phyloP scores from a whole-genome alignment of 2,797 vertebrate genomes.

The Takifugu ocellatus region DNA sequence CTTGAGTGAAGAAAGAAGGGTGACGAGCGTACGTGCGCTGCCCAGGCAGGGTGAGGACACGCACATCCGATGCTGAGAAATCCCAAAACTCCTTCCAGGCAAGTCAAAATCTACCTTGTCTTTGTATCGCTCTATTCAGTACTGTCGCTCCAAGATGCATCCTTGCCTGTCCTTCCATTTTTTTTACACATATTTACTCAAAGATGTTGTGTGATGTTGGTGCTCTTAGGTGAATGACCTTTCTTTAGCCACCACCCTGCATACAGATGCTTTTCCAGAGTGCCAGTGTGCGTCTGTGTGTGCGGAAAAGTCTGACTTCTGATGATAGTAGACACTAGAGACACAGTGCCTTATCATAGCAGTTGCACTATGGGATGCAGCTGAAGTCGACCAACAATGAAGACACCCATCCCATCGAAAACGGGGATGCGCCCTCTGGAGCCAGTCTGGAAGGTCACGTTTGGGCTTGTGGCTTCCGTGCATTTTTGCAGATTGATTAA shows the following conservation, averaged over 20 bases:
- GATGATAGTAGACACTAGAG: constrained; percentile 66
- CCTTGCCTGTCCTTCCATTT: constrained; percentile 57
- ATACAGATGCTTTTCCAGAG: constrained; percentile 26
- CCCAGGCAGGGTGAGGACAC: constrained; percentile 33
- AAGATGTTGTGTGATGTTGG: constrained; percentile 29
- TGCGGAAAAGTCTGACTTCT: constrained; percentile 51
- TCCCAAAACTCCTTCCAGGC: constrained; percentile 45
- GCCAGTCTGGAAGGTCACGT: too few relatives aligned
- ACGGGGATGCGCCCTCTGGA: neutral
- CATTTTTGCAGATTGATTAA: neutral
- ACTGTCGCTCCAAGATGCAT: constrained; percentile 42
- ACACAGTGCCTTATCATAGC: constrained; percentile 78
- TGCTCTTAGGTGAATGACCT: constrained; percentile 24
- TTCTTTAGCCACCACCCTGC: constrained; percentile 14
- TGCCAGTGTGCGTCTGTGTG: constrained; percentile 11
- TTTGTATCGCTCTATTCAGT: constrained; percentile 64
- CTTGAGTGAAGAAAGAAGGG: constrained; percentile 13
- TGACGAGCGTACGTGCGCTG: constrained; percentile 31
- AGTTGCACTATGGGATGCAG: constrained; percentile 62
- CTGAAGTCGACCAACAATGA: constrained; percentile 41
- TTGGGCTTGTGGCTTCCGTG: constrained; percentile 2
- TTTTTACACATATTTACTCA: constrained; percentile 23
- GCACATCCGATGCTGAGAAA: constrained; percentile 34
- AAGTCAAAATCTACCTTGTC: constrained; percentile 51
- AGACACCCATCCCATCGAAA: constrained; percentile 18